phyloP scores from a whole-genome alignment of 2,113 vertebrate species.

The Ancistrus triradiatus region DNA sequence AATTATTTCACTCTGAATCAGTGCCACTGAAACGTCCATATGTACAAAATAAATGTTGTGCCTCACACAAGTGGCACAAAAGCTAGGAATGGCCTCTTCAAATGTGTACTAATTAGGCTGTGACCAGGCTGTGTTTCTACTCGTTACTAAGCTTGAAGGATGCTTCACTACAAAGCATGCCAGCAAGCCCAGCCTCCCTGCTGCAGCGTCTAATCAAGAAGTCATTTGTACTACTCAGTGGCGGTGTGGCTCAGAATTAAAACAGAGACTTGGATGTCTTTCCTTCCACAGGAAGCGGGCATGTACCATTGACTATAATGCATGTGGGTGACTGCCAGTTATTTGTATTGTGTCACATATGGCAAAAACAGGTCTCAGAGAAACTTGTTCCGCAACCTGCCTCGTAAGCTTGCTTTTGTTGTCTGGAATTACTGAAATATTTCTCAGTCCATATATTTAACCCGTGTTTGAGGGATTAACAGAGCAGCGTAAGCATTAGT shows the following conservation, averaged over 20 bases:
- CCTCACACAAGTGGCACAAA: too few species aligned
- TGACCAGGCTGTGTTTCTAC: not conserved
- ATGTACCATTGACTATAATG: not conserved
- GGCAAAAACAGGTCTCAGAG: too few species aligned
- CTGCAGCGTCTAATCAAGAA: not conserved
- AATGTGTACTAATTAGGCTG: not conserved
- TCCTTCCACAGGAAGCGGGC: not conserved
- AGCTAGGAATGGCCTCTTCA: too few species aligned
- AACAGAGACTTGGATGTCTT: not conserved
- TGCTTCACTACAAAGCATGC: not conserved
- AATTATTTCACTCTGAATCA: too few species aligned
- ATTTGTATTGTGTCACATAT: too few species aligned
- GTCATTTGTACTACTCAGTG: not conserved
- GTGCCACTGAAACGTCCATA: too few species aligned
- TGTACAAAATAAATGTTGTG: too few species aligned
- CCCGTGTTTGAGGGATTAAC: not conserved
- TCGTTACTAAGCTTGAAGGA: constrained; percentile 1
- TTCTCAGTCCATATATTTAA: not conserved
- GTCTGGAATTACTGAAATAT: not conserved
- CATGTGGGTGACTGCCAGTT: not conserved
- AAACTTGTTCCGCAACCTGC: too few species aligned
- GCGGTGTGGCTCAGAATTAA: not conserved
- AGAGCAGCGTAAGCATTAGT: not conserved
- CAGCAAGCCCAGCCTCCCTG: not conserved
- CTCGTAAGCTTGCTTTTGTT: not conserved